A percentile compares a stretch with the other conserved stretches of the same genome.
These are phyloP conservation scores for Etheostoma cragini DNA, from an alignment of 2,113 vertebrate genomes.

Conservation along the genomic window DNA sequence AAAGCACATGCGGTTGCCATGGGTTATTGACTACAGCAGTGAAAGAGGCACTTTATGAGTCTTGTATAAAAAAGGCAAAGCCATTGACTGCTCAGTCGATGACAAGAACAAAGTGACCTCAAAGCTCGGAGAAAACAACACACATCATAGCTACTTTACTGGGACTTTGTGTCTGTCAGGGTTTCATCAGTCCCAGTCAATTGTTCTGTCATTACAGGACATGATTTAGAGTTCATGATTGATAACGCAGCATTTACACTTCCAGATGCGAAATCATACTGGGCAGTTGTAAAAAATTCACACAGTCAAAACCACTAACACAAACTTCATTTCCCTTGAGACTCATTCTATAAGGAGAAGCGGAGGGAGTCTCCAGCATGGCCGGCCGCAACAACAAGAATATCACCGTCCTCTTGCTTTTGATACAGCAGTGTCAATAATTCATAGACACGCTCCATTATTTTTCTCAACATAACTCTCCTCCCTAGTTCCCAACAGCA, in stretches of 20 bases:
- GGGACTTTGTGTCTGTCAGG: not conserved
- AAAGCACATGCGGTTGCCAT: constrained; percentile 62
- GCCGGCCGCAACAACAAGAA: constrained; percentile 61
- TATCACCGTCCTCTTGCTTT: constrained; percentile 56
- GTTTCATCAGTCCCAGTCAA: not conserved
- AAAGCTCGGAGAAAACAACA: constrained; percentile 10
- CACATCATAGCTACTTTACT: constrained; percentile 6
- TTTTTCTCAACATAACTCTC: constrained; percentile 58
- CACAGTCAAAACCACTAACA: not conserved
- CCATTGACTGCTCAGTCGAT: constrained; percentile 25
- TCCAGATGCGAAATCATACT: not conserved
- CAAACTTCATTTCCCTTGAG: not conserved
- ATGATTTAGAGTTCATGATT: not conserved
- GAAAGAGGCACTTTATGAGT: constrained; percentile 53
- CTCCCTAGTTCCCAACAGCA: constrained; percentile 49
- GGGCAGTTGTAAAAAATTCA: constrained; percentile 7
- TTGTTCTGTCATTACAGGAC: not conserved
- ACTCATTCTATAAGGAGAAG: constrained; percentile 15
- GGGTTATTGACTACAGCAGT: constrained; percentile 55
- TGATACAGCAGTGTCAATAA: constrained; percentile 76
- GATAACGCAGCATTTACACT: not conserved
- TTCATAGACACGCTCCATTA: constrained; percentile 65
- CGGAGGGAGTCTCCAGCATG: constrained; percentile 20
- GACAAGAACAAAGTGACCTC: constrained; percentile 35
- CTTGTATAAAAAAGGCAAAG: constrained; percentile 53